These are phyloP conservation scores for Gymnocheta viridis DNA, from an alignment of 2,888 invertebrate genomes.

Conservation along the genomic window DNA sequence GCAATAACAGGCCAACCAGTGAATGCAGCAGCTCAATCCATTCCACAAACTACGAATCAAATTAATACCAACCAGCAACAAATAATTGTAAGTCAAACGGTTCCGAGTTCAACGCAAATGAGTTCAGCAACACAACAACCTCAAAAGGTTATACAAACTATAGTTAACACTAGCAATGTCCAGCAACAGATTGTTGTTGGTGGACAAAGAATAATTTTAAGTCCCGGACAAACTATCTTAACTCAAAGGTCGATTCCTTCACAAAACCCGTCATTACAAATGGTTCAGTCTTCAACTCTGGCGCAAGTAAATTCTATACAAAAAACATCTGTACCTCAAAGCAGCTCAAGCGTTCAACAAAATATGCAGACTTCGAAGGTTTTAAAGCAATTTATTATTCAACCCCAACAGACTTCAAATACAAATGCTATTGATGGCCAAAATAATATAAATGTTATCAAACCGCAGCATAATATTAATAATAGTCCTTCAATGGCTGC, in stretches of 20 bases:
- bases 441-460: constrained; percentile 68
- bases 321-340: constrained; percentile 67
- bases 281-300: constrained; percentile 70
- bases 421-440: constrained; percentile 77
- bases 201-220: constrained; percentile 81
- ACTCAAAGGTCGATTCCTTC: constrained; percentile 79
- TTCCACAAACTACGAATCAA: constrained; percentile 67
- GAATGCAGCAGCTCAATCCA: constrained; percentile 49
- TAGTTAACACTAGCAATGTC: constrained; percentile 81
- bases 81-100: constrained; percentile 74
- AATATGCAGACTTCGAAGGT: constrained; percentile 74
- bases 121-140: constrained; percentile 74
- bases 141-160: constrained; percentile 82
- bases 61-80: constrained; percentile 72
- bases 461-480: constrained; percentile 72
- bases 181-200: constrained; percentile 82
- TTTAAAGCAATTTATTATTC: constrained; percentile 77
- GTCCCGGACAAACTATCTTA: constrained; percentile 81
- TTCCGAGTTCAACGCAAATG: constrained; percentile 28
- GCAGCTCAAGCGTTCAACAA: constrained; percentile 69
- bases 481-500: constrained; percentile 67
- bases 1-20: constrained; percentile 70
- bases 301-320: constrained; percentile 71
- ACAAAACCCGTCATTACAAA: constrained; percentile 77
- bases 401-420: constrained; percentile 71